phyloP scores from a whole-genome alignment of 2,888 invertebrate species.

The Oscheius sp. region DNA sequence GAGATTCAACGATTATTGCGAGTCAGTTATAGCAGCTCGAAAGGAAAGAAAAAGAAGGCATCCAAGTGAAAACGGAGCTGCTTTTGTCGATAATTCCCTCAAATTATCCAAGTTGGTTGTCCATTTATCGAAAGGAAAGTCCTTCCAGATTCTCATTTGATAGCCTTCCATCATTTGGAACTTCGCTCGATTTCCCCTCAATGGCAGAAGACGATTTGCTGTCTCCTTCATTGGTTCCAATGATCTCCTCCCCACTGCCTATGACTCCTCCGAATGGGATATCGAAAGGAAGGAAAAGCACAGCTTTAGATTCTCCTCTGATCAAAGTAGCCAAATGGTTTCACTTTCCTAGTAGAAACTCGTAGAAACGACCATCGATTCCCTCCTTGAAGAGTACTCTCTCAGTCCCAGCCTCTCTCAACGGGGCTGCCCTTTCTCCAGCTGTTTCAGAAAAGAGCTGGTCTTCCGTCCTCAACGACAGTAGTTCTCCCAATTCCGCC shows the following conservation, averaged over 20 bases:
- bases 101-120: background rate
- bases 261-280: slow-evolving; percentile 18
- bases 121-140: no score
- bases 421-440: slow-evolving; percentile 37
- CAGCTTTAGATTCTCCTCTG: background rate
- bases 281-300: slow-evolving; percentile 11
- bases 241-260: slow-evolving; percentile 7
- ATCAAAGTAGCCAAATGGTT: background rate
- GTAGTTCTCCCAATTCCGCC: slow-evolving; percentile 11
- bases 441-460: slow-evolving; percentile 47
- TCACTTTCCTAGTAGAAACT: background rate
- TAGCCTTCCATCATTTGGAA: background rate
- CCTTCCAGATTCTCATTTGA: background rate
- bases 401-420: slow-evolving; percentile 28
- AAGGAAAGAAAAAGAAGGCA: slow-evolving; percentile 46
- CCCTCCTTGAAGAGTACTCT: slow-evolving; percentile 31
- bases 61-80: slow-evolving; percentile 32
- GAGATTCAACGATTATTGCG: slow-evolving; percentile 50
- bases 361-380: slow-evolving; percentile 34
- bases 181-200: background rate
- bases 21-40: slow-evolving; percentile 39
- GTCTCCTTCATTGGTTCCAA: slow-evolving; percentile 11
- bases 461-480: slow-evolving; percentile 27
- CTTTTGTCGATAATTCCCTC: background rate
- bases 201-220: slow-evolving; percentile 18